Conservation (phyloP, 2,113 vertebrate genomes). For the Polyodon spathula region DNA sequence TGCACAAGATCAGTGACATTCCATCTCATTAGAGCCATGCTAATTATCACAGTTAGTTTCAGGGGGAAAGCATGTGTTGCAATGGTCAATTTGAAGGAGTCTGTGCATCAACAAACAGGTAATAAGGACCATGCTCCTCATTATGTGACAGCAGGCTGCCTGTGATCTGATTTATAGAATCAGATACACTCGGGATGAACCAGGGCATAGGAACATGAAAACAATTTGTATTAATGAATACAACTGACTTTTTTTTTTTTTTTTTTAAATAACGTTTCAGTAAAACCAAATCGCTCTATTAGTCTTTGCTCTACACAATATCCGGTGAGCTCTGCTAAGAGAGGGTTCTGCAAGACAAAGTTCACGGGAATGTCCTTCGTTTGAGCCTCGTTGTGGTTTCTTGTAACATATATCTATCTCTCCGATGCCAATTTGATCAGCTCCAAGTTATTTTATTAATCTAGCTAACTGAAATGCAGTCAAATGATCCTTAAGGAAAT, state of each 20-base stretch:
- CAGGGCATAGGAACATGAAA: conserved; percentile 19
- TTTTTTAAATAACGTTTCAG: background rate
- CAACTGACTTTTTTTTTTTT: background rate
- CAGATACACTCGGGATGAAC: conserved; percentile 59
- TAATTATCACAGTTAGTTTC: conserved; percentile 99
- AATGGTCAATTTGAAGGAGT: conserved; percentile 82
- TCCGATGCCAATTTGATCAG: no score
- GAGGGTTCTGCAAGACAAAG: no score
- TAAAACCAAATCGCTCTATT: background rate
- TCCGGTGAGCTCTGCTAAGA: background rate
- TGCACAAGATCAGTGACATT: conserved; percentile 99
- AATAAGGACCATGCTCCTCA: conserved; percentile 86
- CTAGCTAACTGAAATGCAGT: no score
- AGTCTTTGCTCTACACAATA: background rate
- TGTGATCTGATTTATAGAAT: conserved; percentile 79
- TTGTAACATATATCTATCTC: no score
- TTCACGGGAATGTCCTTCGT: no score
- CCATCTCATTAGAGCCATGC: conserved; percentile 99
- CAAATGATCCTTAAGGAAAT: no score
- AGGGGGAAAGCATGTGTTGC: conserved; percentile 84
- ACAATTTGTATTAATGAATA: conserved; percentile 11
- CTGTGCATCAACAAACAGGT: conserved; percentile 82
- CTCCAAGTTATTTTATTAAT: no score
- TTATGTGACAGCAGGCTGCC: conserved; percentile 83
- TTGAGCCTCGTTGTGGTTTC: no score